Conservation (phyloP, 2,888 invertebrate species). For the Xylota segnis region DNA sequence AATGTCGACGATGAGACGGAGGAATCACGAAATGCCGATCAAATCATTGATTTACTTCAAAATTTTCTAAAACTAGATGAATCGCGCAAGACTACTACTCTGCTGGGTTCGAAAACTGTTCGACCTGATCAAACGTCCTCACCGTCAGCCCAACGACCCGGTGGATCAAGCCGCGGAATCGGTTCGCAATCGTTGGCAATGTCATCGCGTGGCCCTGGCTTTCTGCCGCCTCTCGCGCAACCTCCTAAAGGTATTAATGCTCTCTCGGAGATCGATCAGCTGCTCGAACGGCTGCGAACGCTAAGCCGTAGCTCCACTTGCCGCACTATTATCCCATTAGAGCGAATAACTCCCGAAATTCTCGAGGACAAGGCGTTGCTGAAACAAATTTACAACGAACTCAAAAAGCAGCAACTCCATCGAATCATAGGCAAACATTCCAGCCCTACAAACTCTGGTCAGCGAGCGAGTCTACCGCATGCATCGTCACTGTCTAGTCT, state of each 20-base stretch:
- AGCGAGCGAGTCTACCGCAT: slow-evolving; percentile 76
- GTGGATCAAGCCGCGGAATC: slow-evolving; percentile 33
- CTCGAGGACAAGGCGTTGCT: slow-evolving; percentile 90
- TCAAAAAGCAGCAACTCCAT: slow-evolving; percentile 83
- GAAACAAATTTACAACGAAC: slow-evolving; percentile 84
- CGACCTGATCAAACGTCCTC: slow-evolving; percentile 82
- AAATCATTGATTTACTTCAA: slow-evolving; percentile 80
- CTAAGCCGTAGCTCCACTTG: slow-evolving; percentile 77
- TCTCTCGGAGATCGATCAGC: slow-evolving; percentile 78
- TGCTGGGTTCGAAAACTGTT: slow-evolving; percentile 81
- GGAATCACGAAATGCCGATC: slow-evolving; percentile 78
- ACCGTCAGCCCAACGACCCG: slow-evolving; percentile 81
- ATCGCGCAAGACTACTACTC: slow-evolving; percentile 80
- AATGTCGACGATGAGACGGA: slow-evolving; percentile 69
- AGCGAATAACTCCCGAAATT: slow-evolving; percentile 89
- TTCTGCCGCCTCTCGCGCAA: slow-evolving; percentile 71
- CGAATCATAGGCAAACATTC: slow-evolving; percentile 81
- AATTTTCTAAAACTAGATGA: slow-evolving; percentile 80
- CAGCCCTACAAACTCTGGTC: slow-evolving; percentile 55
- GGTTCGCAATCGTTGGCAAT: slow-evolving; percentile 70
- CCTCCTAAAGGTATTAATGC: slow-evolving; percentile 59
- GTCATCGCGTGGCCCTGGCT: slow-evolving; percentile 77
- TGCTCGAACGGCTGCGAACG: slow-evolving; percentile 79
- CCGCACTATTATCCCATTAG: slow-evolving; percentile 83
- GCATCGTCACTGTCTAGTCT: slow-evolving; percentile 79